Conservation (phyloP, 2,888 invertebrate genomes). For the Liposcelis brunnea region DNA sequence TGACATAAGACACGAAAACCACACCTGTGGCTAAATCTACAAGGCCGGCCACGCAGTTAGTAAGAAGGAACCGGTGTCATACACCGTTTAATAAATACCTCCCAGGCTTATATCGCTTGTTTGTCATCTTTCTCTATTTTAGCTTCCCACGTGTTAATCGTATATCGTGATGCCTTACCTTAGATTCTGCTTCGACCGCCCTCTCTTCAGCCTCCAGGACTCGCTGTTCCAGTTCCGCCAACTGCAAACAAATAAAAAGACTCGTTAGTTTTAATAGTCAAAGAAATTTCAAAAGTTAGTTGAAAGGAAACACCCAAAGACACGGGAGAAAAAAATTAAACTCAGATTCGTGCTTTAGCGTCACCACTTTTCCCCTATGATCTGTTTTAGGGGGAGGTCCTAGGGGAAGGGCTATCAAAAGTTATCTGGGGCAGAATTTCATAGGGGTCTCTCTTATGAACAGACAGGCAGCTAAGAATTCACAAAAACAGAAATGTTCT, state of each 20-base stretch:
- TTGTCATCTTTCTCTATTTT: too few species aligned
- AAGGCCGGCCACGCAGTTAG: not conserved
- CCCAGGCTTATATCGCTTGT: not conserved
- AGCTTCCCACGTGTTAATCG: not conserved
- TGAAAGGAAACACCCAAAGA: not conserved
- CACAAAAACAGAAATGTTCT: too few species aligned
- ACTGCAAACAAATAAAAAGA: slow-evolving; percentile 34
- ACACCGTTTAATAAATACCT: not conserved
- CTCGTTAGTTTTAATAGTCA: not conserved
- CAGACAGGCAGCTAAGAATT: too few species aligned
- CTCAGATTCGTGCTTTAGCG: too few species aligned
- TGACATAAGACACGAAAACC: too few species aligned
- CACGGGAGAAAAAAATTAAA: not conserved
- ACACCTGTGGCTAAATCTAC: too few species aligned
- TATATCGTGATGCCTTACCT: slow-evolving; percentile 50
- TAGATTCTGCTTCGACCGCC: slow-evolving; percentile 86
- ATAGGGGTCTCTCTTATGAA: too few species aligned
- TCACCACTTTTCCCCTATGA: too few species aligned
- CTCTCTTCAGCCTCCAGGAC: slow-evolving; percentile 83
- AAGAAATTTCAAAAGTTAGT: not conserved
- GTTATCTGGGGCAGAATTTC: too few species aligned
- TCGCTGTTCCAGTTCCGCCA: slow-evolving; percentile 84
- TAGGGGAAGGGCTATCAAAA: too few species aligned
- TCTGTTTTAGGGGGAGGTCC: too few species aligned
- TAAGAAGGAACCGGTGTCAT: not conserved